Base-by-base conservation (phyloP, 2,797 vertebrate genomes). In the Strix occidentalis region DNA sequence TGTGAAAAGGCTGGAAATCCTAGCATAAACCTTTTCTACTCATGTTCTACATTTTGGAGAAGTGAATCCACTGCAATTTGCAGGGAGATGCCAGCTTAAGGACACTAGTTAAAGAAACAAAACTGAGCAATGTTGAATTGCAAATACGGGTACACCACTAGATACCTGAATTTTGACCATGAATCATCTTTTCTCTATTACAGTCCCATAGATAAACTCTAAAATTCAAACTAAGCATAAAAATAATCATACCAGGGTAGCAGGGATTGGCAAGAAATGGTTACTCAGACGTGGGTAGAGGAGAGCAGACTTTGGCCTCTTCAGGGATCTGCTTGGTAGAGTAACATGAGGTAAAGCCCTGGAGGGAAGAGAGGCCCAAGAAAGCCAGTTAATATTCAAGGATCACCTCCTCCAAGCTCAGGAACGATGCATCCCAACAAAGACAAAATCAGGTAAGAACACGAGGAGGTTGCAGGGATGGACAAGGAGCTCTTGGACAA, bases 61-160 rank as follows among this genome's bases (percentile, higher is more conserved):
- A 66, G 12, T 29, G 31, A 84, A 21, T 66, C 20, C 43, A 43
- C 35, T 51, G 14, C 7, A 53, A 16, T 65, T 81, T 84, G 48
- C 15, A 31, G 29, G 33, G 20, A 83, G 15, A 31, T n/a, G 13
- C 6, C 19, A 53, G 17, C 18, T 91, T 63, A 65, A 72, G 31
- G 7, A 82, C 76, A 70, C 2, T 4, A 23, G 19, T 35, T 57
- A 76, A 90, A 78, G 35, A 71, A 83, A 53, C 6, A 54, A 77
- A 87, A 58, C 17, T 11, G 12, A 63, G 7, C 4, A 39, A 25
- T 0, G 0, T 2, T 85, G 58, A 71, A 69, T 46, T 77, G 7
- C 9, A 77, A 65, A 51, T 41, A 50, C 16, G 9, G 19, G 9
- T 29, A 10, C 41, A 56, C 3, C 0, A 0, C 54, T 81, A 75